Evolutionary conservation across 2,797 vertebrate genomes (phyloP).

Genomic region (Mormyrops boulengeri): DNA sequence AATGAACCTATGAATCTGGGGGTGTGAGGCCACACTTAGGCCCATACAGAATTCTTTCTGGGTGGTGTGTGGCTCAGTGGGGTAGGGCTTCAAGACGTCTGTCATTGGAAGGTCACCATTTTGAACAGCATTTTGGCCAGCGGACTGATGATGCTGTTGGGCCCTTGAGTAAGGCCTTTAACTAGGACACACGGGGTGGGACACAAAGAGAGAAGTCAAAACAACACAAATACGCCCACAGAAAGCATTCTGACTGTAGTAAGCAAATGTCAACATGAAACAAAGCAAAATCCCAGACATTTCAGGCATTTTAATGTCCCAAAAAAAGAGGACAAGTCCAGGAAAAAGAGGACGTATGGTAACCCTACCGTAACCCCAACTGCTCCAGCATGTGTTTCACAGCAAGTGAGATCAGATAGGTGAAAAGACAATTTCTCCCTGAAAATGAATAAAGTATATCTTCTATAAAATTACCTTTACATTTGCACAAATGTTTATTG

Average conservation of each 20-base stretch:
- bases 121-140: background rate
- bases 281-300: background rate
- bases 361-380: background rate
- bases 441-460: background rate
- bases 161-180: background rate
- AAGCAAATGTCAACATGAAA: background rate
- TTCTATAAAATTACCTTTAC: background rate
- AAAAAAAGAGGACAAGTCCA: background rate
- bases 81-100: background rate
- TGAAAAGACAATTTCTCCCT: background rate
- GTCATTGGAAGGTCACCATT: background rate
- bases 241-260: background rate
- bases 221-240: background rate
- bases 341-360: background rate
- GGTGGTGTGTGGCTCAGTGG: background rate
- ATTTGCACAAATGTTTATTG: background rate
- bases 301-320: background rate
- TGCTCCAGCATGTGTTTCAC: background rate
- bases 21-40: background rate
- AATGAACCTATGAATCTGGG: background rate
- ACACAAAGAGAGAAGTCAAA: background rate
- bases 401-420: background rate
- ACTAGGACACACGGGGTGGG: background rate
- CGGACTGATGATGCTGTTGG: background rate
- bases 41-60: background rate